Conservation (phyloP, 2,113 vertebrate genomes). For the Istiophorus platypterus region DNA sequence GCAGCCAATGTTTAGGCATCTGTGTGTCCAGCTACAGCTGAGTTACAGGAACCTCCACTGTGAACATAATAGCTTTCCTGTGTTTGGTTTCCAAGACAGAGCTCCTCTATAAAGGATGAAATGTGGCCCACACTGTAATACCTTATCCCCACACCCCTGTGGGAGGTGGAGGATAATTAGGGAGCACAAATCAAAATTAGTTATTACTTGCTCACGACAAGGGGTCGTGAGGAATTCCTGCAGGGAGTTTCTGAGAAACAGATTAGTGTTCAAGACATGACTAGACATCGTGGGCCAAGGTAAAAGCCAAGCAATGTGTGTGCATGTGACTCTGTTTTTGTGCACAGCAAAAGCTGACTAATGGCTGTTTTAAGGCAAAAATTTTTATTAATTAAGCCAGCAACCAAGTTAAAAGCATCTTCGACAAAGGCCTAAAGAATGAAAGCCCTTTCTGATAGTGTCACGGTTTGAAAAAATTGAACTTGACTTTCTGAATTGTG, state of each 20-base stretch:
- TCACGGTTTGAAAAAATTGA: not conserved
- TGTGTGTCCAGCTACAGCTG: conserved; percentile 61
- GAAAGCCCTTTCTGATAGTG: not conserved
- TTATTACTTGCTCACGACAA: conserved; percentile 50
- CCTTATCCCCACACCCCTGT: conserved; percentile 26
- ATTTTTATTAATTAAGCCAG: conserved; percentile 6
- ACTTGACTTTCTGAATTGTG: not conserved
- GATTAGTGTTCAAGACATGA: conserved; percentile 45
- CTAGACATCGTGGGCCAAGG: not conserved
- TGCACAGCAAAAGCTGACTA: not conserved
- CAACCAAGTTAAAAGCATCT: not conserved
- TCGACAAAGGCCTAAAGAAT: not conserved
- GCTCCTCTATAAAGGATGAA: conserved; percentile 57
- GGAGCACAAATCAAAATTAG: conserved; percentile 76
- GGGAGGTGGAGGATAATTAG: conserved; percentile 56
- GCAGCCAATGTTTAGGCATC: conserved; percentile 63
- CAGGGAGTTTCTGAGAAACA: conserved; percentile 24
- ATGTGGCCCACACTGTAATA: conserved; percentile 57
- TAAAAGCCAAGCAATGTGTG: conserved; percentile 13
- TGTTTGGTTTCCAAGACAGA: conserved; percentile 73
- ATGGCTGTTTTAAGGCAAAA: not conserved
- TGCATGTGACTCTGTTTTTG: not conserved
- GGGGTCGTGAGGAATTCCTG: conserved; percentile 51
- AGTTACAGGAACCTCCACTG: conserved; percentile 74
- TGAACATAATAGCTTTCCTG: conserved; percentile 65